Base-by-base conservation (phyloP, 2,888 invertebrate genomes). In the Gymnosoma rotundatum region DNA sequence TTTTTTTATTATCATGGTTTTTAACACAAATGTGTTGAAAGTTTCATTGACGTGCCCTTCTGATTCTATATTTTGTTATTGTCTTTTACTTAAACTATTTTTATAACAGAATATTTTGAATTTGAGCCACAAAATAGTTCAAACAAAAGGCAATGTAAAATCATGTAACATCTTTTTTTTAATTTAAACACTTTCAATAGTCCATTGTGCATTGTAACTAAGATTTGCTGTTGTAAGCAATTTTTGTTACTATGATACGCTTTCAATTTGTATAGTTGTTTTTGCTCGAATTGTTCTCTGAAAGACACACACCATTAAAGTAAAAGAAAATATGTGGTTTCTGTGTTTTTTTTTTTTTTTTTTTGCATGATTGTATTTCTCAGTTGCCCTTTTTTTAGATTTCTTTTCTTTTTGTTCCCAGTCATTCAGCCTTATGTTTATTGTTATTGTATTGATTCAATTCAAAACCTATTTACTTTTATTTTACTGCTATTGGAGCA, bases 371-470 rank as follows among this genome's bases (percentile, higher is more conserved):
- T 63, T 52, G 54, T 61, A 70, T 63, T 74, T 74, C 64, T 42
- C 45, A 45, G 12, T 66, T 64, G 58, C 25, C 45, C 18, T 66
- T 56, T 74, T 52, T 69, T 20, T 42, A 42, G 12, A 42, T 48
- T 25, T 20, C 38, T 66, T 66, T 56, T 60, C 56, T 42, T 56
- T 50, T 38, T 58, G 38, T 60, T 66, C 38, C 8, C 60, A 78
- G 61, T 61, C 60, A 72, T 72, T 61, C 38, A 61, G 83, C 21
- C 67, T 79, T 76, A 67, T 83, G 75, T 72, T 79, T 83, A 76
- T 66, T 79, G 79, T 83, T 79, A 83, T 83, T 67, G 75, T 76
- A 83, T 83, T 83, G 79, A 83, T 83, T 83, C 83, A 79, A 83
- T 83, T 79, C 79, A 76, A 83, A 83, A 83, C 66, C 79, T 75